These are phyloP conservation scores for Leptinotarsa undecemlineata DNA, from an alignment of 1,140 invertebrate genomes.

Conservation along the genomic window DNA sequence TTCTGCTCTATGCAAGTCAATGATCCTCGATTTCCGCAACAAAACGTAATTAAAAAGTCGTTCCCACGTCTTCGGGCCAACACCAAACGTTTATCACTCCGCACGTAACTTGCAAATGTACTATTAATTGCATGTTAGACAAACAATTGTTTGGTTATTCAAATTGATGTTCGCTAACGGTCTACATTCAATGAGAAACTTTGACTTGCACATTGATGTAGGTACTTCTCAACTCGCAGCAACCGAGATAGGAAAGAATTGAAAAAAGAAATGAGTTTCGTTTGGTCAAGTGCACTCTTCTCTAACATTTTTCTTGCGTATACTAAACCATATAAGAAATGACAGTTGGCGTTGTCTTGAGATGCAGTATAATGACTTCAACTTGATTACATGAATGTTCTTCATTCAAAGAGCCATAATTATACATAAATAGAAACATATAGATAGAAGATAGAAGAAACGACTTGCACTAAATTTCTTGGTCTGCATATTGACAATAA, in stretches of 20 bases:
- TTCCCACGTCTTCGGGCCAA: slow-evolving; percentile 22
- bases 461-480: too few relatives aligned
- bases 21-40: slow-evolving; percentile 10
- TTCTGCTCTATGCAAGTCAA: not conserved
- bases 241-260: not conserved
- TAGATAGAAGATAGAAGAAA: too few relatives aligned
- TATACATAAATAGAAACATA: too few relatives aligned
- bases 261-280: too few relatives aligned
- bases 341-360: too few relatives aligned
- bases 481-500: too few relatives aligned
- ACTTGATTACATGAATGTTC: too few relatives aligned
- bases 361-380: too few relatives aligned
- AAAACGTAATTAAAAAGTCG: slow-evolving; percentile 22
- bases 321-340: too few relatives aligned
- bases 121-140: slow-evolving; percentile 26
- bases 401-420: too few relatives aligned
- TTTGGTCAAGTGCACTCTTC: too few relatives aligned
- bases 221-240: not conserved
- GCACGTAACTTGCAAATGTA: slow-evolving; percentile 23
- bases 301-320: too few relatives aligned
- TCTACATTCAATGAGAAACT: slow-evolving; percentile 11
- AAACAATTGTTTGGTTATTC: slow-evolving; percentile 20
- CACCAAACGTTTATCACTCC: slow-evolving; percentile 21
- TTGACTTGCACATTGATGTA: not conserved
- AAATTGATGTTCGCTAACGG: slow-evolving; percentile 7